Evolutionary conservation across 2,888 invertebrate species (phyloP).

Genomic region (Aplocera efformata): DNA sequence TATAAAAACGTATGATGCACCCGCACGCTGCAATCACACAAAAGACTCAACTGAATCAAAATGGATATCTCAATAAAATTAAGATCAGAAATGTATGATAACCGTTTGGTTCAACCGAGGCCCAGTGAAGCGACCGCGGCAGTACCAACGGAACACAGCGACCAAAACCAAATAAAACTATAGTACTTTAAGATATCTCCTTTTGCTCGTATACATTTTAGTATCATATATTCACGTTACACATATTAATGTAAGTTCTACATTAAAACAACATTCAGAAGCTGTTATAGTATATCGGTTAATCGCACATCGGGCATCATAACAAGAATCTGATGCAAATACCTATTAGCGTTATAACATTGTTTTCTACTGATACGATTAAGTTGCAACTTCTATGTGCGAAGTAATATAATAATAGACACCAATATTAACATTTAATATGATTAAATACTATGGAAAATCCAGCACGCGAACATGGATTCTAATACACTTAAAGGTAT

Average conservation of each 20-base stretch:
- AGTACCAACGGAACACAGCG: slow-evolving; percentile 7
- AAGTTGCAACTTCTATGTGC: slow-evolving; percentile 4
- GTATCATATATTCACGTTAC: slow-evolving; percentile 23
- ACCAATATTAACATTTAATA: slow-evolving; percentile 4
- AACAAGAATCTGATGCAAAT: too few relatives aligned
- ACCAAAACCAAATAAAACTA: slow-evolving; percentile 15
- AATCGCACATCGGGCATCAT: slow-evolving; percentile 5
- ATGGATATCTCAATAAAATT: too few relatives aligned
- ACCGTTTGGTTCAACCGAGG: too few relatives aligned
- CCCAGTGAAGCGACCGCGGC: too few relatives aligned
- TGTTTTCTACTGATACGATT: not conserved
- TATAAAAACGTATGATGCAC: too few relatives aligned
- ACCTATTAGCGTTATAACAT: too few relatives aligned
- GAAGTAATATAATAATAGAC: slow-evolving; percentile 1
- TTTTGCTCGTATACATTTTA: slow-evolving; percentile 31
- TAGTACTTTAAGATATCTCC: slow-evolving; percentile 9
- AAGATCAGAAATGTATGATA: too few relatives aligned
- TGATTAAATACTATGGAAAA: not conserved
- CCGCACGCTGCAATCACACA: too few relatives aligned
- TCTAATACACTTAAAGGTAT: slow-evolving; percentile 4
- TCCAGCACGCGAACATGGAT: not conserved
- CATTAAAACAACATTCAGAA: slow-evolving; percentile 20
- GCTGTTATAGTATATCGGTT: slow-evolving; percentile 16
- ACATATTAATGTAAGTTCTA: slow-evolving; percentile 19
- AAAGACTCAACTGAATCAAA: too few relatives aligned